phyloP scores from a whole-genome alignment of 2,888 invertebrate genomes.

The Adineta ricciae region DNA sequence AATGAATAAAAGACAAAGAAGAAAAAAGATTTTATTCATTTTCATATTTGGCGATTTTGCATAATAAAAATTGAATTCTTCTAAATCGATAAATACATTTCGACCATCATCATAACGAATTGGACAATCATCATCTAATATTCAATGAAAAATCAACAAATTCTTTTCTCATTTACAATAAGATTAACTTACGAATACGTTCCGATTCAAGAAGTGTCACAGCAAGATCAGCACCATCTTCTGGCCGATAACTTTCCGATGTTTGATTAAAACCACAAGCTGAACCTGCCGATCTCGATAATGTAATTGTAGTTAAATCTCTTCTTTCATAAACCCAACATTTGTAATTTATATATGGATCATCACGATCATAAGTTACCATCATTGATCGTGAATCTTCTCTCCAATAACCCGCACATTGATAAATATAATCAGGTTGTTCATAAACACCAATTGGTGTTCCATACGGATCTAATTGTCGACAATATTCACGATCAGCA shows the following conservation, averaged over 20 bases:
- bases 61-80: conserved; percentile 34
- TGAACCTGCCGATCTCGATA: conserved; percentile 78
- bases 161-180: background rate
- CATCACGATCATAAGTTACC: conserved; percentile 86
- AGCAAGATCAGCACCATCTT: conserved; percentile 75
- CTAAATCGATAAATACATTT: conserved; percentile 58
- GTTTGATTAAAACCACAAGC: conserved; percentile 80
- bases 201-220: conserved; percentile 82
- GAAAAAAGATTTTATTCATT: background rate
- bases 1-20: background rate
- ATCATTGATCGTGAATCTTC: conserved; percentile 91
- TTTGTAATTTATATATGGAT: conserved; percentile 84
- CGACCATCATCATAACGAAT: conserved; percentile 90
- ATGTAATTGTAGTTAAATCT: conserved; percentile 73
- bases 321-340: conserved; percentile 89
- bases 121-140: conserved; percentile 77
- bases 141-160: background rate
- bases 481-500: conserved; percentile 86
- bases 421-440: conserved; percentile 75
- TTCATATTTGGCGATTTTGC: background rate
- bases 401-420: conserved; percentile 93
- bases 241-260: conserved; percentile 74
- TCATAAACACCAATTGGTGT: conserved; percentile 62
- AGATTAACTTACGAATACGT: conserved; percentile 39
- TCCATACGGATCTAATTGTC: conserved; percentile 88